These are phyloP conservation scores for Agriopis leucophaearia DNA, from an alignment of 2,888 invertebrate genomes.

Conservation along the genomic window DNA sequence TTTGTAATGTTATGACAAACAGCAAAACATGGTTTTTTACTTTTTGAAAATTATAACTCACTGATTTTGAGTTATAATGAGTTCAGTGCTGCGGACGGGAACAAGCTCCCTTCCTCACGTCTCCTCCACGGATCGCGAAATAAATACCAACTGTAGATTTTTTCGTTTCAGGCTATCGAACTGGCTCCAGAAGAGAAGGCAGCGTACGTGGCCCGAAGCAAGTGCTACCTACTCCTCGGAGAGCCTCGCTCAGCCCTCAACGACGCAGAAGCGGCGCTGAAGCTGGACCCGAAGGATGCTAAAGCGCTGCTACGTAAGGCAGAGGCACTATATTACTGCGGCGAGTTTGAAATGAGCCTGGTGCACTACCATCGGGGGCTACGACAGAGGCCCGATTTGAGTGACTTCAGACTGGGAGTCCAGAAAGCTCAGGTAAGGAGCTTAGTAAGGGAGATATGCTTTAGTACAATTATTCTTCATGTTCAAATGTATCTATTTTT, in stretches of 20 bases:
- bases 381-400: constrained; percentile 93
- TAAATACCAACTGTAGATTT: not conserved
- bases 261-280: constrained; percentile 94
- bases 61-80: too few relatives aligned
- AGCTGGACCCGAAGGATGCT: constrained; percentile 89
- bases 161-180: constrained; percentile 91
- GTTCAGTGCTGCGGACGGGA: too few relatives aligned
- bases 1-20: too few relatives aligned
- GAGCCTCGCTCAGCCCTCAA: constrained; percentile 92
- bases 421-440: constrained; percentile 91
- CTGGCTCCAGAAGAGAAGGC: constrained; percentile 94
- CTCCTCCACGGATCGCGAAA: too few relatives aligned
- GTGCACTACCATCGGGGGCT: constrained; percentile 96
- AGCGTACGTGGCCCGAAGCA: constrained; percentile 95
- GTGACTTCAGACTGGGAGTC: constrained; percentile 92
- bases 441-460: too few relatives aligned
- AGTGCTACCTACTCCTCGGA: constrained; percentile 94
- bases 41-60: too few relatives aligned
- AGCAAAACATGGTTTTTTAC: too few relatives aligned
- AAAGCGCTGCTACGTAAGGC: constrained; percentile 94
- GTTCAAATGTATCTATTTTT: too few relatives aligned
- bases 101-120: too few relatives aligned
- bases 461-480: too few relatives aligned
- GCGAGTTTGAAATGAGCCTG: constrained; percentile 96
- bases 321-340: constrained; percentile 95